Base-by-base conservation (phyloP, 2,113 vertebrate genomes). In the Acinonyx jubatus region DNA sequence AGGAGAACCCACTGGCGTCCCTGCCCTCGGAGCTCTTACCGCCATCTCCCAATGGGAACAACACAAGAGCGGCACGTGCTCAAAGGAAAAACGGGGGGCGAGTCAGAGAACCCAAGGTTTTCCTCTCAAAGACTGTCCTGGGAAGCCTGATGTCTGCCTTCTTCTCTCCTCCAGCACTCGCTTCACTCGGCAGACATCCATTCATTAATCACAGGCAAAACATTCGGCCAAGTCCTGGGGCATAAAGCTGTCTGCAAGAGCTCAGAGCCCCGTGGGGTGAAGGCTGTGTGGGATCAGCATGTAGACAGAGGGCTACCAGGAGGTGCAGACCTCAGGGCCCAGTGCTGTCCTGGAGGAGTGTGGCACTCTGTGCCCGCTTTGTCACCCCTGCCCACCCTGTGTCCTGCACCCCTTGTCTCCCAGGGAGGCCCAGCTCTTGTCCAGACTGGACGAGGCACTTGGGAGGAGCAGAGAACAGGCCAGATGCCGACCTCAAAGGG, bases 11-110 rank as follows among this genome's bases (percentile, higher is more conserved):
- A 4, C 2, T 0, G 48, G 45, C 0, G 68, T 31, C n/a, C 65
- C 25, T 4, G 4, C 68, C 45, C 21, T 16, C 0, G 1, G n/a
- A 13, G 55, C 8, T 48, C 38, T 63, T 23, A 11, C 13, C 7
- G 0, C 7, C 7, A 0, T 23, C 36, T 45, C 87, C 87, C 19
- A 1, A 0, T 0, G 38, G 88, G 41, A 63, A 16, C 16, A 1
- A 25, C 73, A 1, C 1, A 4, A 73, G 41, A 78, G 19, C 5
- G 3, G 21, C 71, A 48, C 29, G n/a, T 23, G 9, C 2, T 89
- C 27, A 33, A n/a, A 48, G n/a, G 1, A 41, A 29, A 18, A 41
- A 27, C 7, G 4, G 9, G 29, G 57, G 45, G 15, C 31, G 0
- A 48, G 11, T 23, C 41, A 21, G 61, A 38, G 74, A 25, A 18